These are phyloP conservation scores for Athetis lepigone DNA, from an alignment of 2,888 invertebrate species.

Conservation along the genomic window DNA sequence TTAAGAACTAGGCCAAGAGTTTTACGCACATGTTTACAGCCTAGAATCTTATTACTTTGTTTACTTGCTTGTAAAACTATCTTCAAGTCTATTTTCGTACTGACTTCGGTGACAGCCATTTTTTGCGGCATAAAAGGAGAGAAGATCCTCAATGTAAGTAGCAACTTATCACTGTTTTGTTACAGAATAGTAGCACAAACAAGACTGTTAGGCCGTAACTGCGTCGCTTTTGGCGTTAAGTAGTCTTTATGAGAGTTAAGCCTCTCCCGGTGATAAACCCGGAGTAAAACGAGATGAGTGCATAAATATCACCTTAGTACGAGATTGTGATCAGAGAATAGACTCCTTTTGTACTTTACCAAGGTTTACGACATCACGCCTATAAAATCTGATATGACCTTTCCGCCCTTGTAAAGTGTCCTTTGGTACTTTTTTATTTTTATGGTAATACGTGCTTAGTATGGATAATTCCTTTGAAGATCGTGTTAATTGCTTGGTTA, in stretches of 20 bases:
- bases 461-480: constrained; percentile 40
- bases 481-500: constrained; percentile 38
- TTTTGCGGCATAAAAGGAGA: constrained; percentile 53
- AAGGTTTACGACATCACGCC: constrained; percentile 54
- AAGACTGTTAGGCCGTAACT: constrained; percentile 74
- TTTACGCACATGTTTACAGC: constrained; percentile 41
- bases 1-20: constrained; percentile 23
- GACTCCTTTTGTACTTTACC: constrained; percentile 58
- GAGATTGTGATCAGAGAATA: constrained; percentile 63
- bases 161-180: constrained; percentile 68
- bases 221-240: constrained; percentile 68
- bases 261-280: constrained; percentile 61
- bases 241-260: constrained; percentile 66
- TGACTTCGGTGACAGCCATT: constrained; percentile 21
- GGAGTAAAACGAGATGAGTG: constrained; percentile 58
- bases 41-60: constrained; percentile 60
- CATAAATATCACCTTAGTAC: constrained; percentile 65
- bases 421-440: constrained; percentile 33
- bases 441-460: constrained; percentile 53
- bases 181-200: constrained; percentile 76
- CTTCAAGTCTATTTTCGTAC: constrained; percentile 17
- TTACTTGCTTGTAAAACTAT: constrained; percentile 44
- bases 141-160: constrained; percentile 32
- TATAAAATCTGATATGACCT: constrained; percentile 61
- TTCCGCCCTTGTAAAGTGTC: constrained; percentile 50